Conservation (phyloP, 2,888 invertebrate genomes). For the Phortica magna region DNA sequence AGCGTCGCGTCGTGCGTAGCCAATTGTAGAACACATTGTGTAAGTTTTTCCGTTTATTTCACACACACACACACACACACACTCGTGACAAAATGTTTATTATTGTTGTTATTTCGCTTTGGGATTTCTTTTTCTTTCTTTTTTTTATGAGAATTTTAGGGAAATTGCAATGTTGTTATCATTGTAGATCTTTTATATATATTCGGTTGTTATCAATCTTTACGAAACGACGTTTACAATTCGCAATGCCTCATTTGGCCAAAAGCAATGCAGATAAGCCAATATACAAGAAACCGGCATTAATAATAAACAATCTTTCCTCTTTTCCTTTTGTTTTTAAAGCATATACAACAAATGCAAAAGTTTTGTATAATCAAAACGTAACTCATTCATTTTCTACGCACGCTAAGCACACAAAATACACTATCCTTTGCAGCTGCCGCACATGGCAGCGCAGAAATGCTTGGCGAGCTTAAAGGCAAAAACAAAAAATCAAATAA, state of each 20-base stretch:
- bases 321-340: no score
- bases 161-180: constrained; percentile 35
- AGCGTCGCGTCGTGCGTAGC: neutral
- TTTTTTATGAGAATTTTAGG: constrained; percentile 38
- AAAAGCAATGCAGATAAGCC: no score
- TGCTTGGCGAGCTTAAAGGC: neutral
- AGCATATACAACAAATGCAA: no score
- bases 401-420: no score
- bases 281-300: no score
- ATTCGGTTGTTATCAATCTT: neutral
- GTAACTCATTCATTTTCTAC: no score
- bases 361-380: no score
- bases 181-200: neutral
- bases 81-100: constrained; percentile 30
- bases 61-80: constrained; percentile 37
- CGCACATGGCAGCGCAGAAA: no score
- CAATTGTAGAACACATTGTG: constrained; percentile 9
- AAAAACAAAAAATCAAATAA: neutral
- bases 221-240: no score
- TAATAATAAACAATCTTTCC: no score
- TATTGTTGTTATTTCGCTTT: neutral
- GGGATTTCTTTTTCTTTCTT: constrained; percentile 7
- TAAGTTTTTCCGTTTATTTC: constrained; percentile 21
- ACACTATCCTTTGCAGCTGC: neutral
- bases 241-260: no score